A percentile compares a stretch with the other conserved stretches of the same genome.
phyloP scores from a whole-genome alignment of 2,113 vertebrate genomes.

The Trogon melanurus region DNA sequence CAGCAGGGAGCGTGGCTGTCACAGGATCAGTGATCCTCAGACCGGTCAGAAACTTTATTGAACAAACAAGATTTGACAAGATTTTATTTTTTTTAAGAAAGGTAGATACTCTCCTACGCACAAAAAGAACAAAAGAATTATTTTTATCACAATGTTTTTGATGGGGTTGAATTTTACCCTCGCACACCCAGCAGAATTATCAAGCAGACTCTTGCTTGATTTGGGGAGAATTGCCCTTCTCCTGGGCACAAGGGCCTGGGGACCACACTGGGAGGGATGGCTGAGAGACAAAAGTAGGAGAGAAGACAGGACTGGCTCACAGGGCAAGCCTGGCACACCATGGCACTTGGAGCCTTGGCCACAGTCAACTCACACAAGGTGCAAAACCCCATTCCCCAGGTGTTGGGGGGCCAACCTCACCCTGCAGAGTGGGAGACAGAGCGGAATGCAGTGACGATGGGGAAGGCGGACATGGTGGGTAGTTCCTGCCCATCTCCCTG shows the following conservation, averaged over 20 bases:
- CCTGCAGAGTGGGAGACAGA: fast-evolving
- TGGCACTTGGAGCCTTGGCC: not conserved
- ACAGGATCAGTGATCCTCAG: not conserved
- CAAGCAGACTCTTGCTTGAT: not conserved
- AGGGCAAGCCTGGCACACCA: not conserved
- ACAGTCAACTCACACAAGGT: fast-evolving
- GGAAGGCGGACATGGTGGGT: not conserved
- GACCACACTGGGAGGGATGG: not conserved
- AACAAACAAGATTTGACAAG: constrained; percentile 1
- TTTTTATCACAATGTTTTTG: not conserved
- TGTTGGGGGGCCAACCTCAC: not conserved
- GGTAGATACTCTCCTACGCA: not conserved
- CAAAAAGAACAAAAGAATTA: not conserved
- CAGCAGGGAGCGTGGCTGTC: not conserved
- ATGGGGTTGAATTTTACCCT: not conserved
- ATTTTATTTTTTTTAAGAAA: not conserved
- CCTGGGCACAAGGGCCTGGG: not conserved
- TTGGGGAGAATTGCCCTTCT: not conserved
- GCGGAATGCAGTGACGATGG: not conserved
- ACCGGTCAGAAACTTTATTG: not conserved
- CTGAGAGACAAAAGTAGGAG: not conserved
- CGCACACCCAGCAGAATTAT: not conserved
- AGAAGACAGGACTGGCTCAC: not conserved
- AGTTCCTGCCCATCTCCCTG: not conserved
- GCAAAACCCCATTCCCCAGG: not conserved